Evolutionary conservation across 64 coral and sea anemone species (phyloP), one percentile per base, ranked within the genome.

Genomic region (Platygyra sinensis): DNA sequence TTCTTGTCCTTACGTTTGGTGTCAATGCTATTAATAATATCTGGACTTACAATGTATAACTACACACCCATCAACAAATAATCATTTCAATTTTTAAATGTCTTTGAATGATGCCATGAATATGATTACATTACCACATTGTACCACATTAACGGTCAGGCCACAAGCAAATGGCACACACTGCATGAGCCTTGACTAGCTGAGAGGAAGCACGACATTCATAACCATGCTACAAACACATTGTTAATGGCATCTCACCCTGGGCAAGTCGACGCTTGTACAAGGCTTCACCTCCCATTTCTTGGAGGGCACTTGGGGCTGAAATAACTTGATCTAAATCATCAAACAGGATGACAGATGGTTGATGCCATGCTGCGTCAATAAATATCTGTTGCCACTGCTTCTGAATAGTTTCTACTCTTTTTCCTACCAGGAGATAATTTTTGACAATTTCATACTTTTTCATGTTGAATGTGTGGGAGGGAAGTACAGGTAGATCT

Each of bases 281-380:
- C 52, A 93, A 78, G 25, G 93, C 91, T 86, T 99, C 97, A 20
- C 94, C 94, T 67, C 97, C 94, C 72, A 93, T 86, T 72, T 99
- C 97, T 71, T 99, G 97, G 6, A 86, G 80, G 46, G 88, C 83
- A 62, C 88, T 93, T 27, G 97, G 97, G 72, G 97, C 83, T 17
- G 94, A 99, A 14, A 99, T 83, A 65, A 99, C 76, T 89, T 99
- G 94, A 99, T 99, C 97, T 42, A 99, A 87, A 90, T 99, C 93
- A 89, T 99, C 97, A 89, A 99, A 96, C 88, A 99, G 52, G 51
- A 99, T 89, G 22, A 99, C 97, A 91, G 91, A 79, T 62, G 90
- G 93, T 31, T 99, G 91, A 86, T 96, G 72, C 97, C 97, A 99
- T 18, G 97, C 91, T 67, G 97, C 97, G 60, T 99, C 94, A 67